Evolutionary conservation across 1,140 invertebrate species (phyloP).

Genomic region (Copidosoma floridanum): DNA sequence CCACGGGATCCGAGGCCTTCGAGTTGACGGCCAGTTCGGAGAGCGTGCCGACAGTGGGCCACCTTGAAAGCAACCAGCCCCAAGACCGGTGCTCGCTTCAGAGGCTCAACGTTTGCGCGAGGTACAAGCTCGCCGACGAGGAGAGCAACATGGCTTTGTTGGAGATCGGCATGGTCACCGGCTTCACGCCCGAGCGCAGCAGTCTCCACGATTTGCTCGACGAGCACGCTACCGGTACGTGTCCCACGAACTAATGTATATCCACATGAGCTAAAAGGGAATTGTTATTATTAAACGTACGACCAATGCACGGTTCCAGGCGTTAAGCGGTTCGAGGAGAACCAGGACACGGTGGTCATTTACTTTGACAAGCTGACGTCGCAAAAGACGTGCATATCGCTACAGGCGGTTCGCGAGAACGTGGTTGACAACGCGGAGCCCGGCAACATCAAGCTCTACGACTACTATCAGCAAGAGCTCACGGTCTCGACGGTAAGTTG

Average conservation of each 20-base stretch:
- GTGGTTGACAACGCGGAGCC: slow-evolving; percentile 58
- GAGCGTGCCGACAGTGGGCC: slow-evolving; percentile 35
- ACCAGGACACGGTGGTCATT: slow-evolving; percentile 50
- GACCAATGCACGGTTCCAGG: no score
- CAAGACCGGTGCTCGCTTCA: slow-evolving; percentile 49
- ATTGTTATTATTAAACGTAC: no score
- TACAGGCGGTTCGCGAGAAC: slow-evolving; percentile 52
- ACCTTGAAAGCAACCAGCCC: slow-evolving; percentile 36
- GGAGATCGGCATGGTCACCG: slow-evolving; percentile 66
- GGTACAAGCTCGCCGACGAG: slow-evolving; percentile 53
- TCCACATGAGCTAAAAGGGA: no score
- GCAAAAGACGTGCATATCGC: slow-evolving; percentile 55
- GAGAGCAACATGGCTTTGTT: slow-evolving; percentile 66
- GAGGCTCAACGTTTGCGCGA: slow-evolving; percentile 45
- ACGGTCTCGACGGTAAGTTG: slow-evolving; percentile 44
- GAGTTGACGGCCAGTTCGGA: slow-evolving; percentile 45
- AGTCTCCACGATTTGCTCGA: slow-evolving; percentile 54
- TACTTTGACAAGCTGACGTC: slow-evolving; percentile 56
- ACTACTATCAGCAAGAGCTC: slow-evolving; percentile 68
- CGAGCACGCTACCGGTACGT: slow-evolving; percentile 51
- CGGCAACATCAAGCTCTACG: slow-evolving; percentile 64
- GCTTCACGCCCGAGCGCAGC: slow-evolving; percentile 60
- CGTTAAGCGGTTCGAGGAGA: slow-evolving; percentile 59
- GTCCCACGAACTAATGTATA: no score
- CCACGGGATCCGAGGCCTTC: slow-evolving; percentile 52